These are phyloP conservation scores for Procambarus virginalis DNA, from an alignment of 1,140 invertebrate genomes.

Conservation along the genomic window DNA sequence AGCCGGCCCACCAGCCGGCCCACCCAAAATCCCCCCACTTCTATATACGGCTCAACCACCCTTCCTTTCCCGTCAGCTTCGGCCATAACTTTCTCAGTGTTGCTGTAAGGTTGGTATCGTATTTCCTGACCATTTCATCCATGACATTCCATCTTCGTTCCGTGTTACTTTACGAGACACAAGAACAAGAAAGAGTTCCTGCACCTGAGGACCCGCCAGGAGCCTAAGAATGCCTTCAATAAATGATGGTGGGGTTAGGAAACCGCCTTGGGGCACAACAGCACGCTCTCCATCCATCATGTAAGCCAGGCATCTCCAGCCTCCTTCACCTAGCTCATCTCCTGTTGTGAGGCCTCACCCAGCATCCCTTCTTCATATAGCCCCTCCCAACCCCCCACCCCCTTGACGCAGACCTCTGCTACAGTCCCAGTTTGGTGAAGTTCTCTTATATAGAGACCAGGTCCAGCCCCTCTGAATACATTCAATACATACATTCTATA, in stretches of 20 bases:
- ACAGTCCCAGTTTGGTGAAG: no score
- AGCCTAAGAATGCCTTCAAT: no score
- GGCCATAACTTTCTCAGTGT: background rate
- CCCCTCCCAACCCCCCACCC: no score
- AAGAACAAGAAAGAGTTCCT: no score
- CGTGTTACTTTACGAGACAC: no score
- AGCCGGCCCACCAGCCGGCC: background rate
- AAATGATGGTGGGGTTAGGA: no score
- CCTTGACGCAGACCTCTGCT: no score
- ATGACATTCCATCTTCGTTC: background rate
- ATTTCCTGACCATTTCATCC: background rate
- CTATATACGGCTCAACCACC: background rate
- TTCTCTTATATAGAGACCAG: no score
- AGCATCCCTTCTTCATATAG: no score
- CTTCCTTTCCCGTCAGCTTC: background rate
- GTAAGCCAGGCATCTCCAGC: background rate
- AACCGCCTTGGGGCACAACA: background rate
- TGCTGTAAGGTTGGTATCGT: background rate
- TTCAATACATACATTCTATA: no score
- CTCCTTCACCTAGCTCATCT: background rate
- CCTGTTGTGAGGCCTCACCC: background rate
- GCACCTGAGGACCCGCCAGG: no score
- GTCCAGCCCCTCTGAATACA: no score
- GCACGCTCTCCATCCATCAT: background rate
- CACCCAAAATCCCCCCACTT: background rate